Evolutionary conservation across 2,113 vertebrate species (phyloP).

Genomic region (Rhynchomys soricoides): DNA sequence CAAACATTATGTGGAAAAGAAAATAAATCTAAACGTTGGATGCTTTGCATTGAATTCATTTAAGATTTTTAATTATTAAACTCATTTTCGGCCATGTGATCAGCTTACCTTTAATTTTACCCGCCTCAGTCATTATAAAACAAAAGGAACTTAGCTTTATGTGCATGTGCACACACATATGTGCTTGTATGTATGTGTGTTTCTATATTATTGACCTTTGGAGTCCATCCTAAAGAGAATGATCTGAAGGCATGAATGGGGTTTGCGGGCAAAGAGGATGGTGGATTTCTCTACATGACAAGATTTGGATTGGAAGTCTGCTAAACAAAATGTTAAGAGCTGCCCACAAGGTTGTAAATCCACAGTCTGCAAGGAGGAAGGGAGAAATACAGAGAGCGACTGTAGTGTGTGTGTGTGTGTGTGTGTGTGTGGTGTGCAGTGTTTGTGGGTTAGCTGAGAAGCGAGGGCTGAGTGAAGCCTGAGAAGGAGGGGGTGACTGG

Average conservation of each 20-base stretch:
- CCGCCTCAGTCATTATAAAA: constrained; percentile 57
- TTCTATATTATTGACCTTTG: constrained; percentile 61
- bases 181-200: background rate
- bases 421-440: background rate
- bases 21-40: constrained; percentile 68
- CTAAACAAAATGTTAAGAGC: background rate
- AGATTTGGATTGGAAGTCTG: constrained; percentile 57
- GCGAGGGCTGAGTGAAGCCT: constrained; percentile 57
- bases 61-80: constrained; percentile 64
- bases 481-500: constrained; percentile 79
- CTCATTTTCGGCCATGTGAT: constrained; percentile 71
- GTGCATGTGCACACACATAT: background rate
- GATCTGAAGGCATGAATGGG: constrained; percentile 49
- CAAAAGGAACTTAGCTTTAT: background rate
- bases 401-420: constrained; percentile 32
- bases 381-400: constrained; percentile 43
- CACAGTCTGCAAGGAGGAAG: constrained; percentile 68
- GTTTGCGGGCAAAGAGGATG: constrained; percentile 39
- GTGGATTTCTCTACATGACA: constrained; percentile 66
- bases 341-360: constrained; percentile 65
- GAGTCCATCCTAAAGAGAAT: constrained; percentile 34
- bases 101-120: constrained; percentile 82
- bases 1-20: constrained; percentile 38
- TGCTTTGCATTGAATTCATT: constrained; percentile 72
- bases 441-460: constrained; percentile 69